phyloP scores from a whole-genome alignment of 1,140 invertebrate genomes.

The Diploscapter pachys region DNA sequence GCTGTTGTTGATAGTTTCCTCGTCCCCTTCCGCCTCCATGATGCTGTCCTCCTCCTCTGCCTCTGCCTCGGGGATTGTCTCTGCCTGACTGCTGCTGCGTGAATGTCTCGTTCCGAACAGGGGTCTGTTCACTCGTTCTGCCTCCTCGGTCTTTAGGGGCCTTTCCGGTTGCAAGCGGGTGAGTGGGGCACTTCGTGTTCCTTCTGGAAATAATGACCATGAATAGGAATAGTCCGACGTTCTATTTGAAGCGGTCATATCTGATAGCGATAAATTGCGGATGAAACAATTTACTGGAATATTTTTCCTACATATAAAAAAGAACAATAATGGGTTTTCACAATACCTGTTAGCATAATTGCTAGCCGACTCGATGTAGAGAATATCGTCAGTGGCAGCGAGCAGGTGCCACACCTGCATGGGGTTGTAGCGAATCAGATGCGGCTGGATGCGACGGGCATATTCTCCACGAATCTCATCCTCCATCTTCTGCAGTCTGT shows the following conservation, averaged over 20 bases:
- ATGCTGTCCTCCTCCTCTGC: slow-evolving; percentile 15
- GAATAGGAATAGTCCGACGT: slow-evolving; percentile 18
- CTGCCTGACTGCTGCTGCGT: background rate
- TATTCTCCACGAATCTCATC: background rate
- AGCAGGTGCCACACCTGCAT: background rate
- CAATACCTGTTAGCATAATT: background rate
- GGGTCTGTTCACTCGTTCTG: slow-evolving; percentile 9
- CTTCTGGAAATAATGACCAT: slow-evolving; percentile 9
- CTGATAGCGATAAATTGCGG: slow-evolving; percentile 7
- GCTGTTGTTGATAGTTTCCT: background rate
- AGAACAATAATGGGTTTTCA: background rate
- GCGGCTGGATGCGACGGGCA: too few relatives aligned
- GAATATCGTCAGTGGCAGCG: background rate
- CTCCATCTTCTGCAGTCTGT: slow-evolving; percentile 6
- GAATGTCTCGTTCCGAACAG: slow-evolving; percentile 5
- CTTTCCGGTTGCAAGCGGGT: slow-evolving; percentile 3
- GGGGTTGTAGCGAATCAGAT: background rate
- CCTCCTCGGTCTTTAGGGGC: background rate
- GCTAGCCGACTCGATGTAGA: slow-evolving; percentile 3
- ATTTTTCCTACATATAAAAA: background rate
- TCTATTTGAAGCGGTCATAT: slow-evolving; percentile 15
- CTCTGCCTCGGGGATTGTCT: slow-evolving; percentile 4
- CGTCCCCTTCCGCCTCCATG: background rate
- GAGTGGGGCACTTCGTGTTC: background rate
- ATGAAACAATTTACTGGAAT: background rate